Conservation (phyloP, 2,113 vertebrate species). For the Prunella fulvescens region DNA sequence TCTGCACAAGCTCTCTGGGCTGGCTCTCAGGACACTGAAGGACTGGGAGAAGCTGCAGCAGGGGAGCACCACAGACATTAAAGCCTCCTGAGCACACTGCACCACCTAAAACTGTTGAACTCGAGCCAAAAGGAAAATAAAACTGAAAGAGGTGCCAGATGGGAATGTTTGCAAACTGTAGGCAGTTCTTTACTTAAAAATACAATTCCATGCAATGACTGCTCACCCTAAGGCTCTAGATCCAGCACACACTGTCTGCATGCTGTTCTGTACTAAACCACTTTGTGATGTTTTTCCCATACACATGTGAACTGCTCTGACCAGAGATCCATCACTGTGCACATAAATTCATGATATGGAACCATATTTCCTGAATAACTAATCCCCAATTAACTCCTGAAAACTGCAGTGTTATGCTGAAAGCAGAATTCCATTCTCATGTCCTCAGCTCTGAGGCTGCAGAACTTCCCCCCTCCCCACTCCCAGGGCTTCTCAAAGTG, state of each 20-base stretch:
- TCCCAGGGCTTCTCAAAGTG: not conserved
- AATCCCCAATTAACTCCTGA: not conserved
- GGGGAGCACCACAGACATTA: not conserved
- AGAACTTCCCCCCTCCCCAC: not conserved
- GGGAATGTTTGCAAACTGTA: not conserved
- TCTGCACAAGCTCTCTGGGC: not conserved
- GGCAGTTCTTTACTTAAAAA: not conserved
- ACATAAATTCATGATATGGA: not conserved
- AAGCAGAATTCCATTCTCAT: not conserved
- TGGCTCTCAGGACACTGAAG: not conserved
- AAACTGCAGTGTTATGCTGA: not conserved
- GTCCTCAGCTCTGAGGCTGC: not conserved
- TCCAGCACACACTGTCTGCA: not conserved
- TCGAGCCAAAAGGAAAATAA: not conserved
- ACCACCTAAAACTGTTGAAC: not conserved
- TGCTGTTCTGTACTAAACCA: not conserved
- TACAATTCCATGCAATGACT: not conserved
- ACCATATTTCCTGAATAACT: not conserved
- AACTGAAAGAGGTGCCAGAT: not conserved
- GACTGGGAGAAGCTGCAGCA: not conserved
- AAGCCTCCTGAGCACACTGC: not conserved
- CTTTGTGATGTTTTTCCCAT: rapidly evolving
- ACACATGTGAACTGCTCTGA: not conserved
- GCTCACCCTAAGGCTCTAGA: not conserved
- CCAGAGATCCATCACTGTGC: not conserved